These are phyloP conservation scores for Callospermophilus lateralis DNA, from an alignment of 2,113 vertebrate species.

Conservation along the genomic window DNA sequence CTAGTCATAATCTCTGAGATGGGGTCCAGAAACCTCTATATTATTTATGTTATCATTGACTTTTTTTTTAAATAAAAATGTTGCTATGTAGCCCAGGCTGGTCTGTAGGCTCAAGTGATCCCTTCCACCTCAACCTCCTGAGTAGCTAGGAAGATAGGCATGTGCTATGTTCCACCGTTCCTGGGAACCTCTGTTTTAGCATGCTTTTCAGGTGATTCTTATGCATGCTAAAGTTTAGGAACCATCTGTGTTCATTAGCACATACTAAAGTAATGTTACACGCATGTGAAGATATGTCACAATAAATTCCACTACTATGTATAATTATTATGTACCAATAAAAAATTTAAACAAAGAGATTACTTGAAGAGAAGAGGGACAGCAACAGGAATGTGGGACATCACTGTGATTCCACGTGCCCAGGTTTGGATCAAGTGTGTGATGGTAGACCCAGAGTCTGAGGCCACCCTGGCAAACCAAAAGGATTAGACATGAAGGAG, in stretches of 20 bases:
- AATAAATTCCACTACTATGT: no score
- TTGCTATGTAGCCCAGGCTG: no score
- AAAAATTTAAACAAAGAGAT: no score
- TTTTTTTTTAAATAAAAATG: no score
- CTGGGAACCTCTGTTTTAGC: neutral
- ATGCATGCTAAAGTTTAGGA: neutral
- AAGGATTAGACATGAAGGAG: neutral
- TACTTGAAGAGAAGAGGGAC: no score
- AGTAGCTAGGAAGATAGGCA: no score
- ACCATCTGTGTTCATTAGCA: rapidly evolving
- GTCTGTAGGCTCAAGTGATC: no score
- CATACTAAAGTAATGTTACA: neutral
- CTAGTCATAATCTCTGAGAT: neutral
- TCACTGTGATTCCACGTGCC: neutral
- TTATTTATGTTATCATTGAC: no score
- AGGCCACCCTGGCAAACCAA: neutral
- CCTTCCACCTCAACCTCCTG: no score
- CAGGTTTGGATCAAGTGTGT: neutral
- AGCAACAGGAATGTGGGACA: neutral
- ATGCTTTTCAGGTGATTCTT: neutral
- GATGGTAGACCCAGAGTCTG: neutral
- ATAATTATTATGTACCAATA: no score
- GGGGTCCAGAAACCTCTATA: neutral
- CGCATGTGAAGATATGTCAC: no score
- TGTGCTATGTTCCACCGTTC: no score